Evolutionary conservation across 2,113 vertebrate genomes (phyloP), one percentile per base, ranked within the genome.

Genomic region (Hipposideros armiger): DNA sequence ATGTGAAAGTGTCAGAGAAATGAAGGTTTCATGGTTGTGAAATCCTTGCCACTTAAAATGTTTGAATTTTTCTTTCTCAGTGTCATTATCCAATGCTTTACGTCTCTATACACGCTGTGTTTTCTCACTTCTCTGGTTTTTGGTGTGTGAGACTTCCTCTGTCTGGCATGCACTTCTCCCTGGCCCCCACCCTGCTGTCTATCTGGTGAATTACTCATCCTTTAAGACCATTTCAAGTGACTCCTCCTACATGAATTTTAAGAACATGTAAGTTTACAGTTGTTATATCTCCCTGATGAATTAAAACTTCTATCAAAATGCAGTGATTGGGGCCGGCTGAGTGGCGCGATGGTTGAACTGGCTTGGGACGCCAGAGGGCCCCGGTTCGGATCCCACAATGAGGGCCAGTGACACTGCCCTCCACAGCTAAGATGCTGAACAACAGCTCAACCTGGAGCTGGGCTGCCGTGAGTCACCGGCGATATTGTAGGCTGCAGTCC

Each of bases 281-380:
- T 85, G 5, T 91, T 95, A 22, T n/a, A 76, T 17, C 30, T 94
- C 45, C 69, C 77, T 91, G 42, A 69, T 80, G 60, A 76, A n/a
- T 87, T 81, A 82, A 92, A 64, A 82, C 13, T 78, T 90, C 74
- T 30, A 60, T 86, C 40, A 78, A 74, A 87, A 72, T 73, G 52
- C n/a, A 92, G 22, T 56, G 52, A 83, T 24, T 97, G 36, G 36
- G 36, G 36, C 36, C 36, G 36, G 36, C 36, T 36, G 36, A 36
- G 36, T 36, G 36, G 36, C 36, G 36, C 36, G 36, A 36, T 36
- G 36, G 36, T 36, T 36, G 36, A 36, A 36, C 36, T 36, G 36
- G 36, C 36, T 36, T 36, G 36, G 36, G 36, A 36, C 2, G 36
- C 36, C 36, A 36, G 36, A 36, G 36, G 36, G 36, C 36, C 36